Conservation (phyloP, 2,888 invertebrate species). For the Siphlonurus alternatus region DNA sequence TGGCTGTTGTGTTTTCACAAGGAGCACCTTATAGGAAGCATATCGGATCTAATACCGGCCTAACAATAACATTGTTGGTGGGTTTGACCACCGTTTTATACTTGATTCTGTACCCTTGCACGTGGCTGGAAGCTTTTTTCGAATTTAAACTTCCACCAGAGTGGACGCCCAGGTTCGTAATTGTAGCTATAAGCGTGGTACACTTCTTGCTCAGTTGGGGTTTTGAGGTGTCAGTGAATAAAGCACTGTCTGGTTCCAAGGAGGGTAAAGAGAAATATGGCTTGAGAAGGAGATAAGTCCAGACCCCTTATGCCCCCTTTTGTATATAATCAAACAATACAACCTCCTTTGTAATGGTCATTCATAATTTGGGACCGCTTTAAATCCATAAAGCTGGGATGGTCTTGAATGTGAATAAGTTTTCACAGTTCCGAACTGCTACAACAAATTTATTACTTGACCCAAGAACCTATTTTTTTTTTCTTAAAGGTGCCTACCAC, state of each 20-base stretch:
- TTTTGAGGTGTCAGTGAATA: neutral
- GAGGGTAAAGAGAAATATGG: neutral
- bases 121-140: slow-evolving; percentile 41
- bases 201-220: slow-evolving; percentile 23
- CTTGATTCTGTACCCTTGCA: slow-evolving; percentile 31
- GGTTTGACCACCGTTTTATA: slow-evolving; percentile 46
- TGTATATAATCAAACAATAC: neutral
- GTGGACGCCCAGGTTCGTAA: slow-evolving; percentile 35
- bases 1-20: slow-evolving; percentile 77
- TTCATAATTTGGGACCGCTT: no score
- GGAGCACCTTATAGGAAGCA: slow-evolving; percentile 79
- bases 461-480: no score
- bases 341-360: no score
- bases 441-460: no score
- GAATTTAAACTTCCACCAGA: slow-evolving; percentile 49
- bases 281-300: neutral
- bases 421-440: no score
- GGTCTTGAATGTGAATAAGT: no score
- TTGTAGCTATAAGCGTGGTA: slow-evolving; percentile 32
- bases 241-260: neutral
- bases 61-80: slow-evolving; percentile 47
- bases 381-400: no score
- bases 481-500: no score
- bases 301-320: neutral
- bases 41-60: slow-evolving; percentile 62